Base-by-base conservation (phyloP, 2,888 invertebrate genomes). In the Latrodectus hesperus region DNA sequence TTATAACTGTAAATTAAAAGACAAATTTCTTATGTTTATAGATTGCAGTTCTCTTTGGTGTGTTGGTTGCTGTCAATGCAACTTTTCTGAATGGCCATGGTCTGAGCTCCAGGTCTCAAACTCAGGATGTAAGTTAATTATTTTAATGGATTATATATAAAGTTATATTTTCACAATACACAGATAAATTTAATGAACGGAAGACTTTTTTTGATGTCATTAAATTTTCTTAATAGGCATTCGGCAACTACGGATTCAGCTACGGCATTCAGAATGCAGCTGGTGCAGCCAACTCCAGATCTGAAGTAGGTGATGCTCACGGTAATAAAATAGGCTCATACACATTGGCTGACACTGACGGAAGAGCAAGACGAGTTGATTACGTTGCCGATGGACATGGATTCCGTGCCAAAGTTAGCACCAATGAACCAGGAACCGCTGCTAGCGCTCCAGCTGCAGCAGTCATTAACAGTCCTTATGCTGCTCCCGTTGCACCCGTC, bases 401-500 rank as follows among this genome's bases (percentile, higher is more conserved):
- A 60, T 60, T 60, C 60, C 60, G 60, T 60, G 60, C 60, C 10
- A n/a, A 12, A 6, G 60, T 60, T 60, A 12, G n/a, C n/a, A 60
- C 60, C 12, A 60, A 60, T n/a, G 60, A 60, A 60, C 60, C 60
- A 60, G 60, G 60, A 60, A 60, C 60, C n/a, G 60, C 60, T 14
- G 60, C 60, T n/a, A 60, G 60, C n/a, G 60, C 60, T n/a, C 60
- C 60, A 60, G 60, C 60, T 60, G 60, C 60, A 11, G 60, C 60
- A 16, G 11, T 60, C 12, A 60, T 60, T 10, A 60, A 60, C 6
- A 60, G 60, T 60, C 60, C 60, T 11, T 60, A 60, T 60, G 60
- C 60, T 60, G 60, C 60, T n/a, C 60, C 60, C 10, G 60, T 60
- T 16, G 60, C 60, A 60, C 60, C 60, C 6, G 60, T 60, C 6